Evolutionary conservation across 30 jellyfish, hydroid and myxozoan species (phyloP).

Genomic region (Turritopsis dohrnii): DNA sequence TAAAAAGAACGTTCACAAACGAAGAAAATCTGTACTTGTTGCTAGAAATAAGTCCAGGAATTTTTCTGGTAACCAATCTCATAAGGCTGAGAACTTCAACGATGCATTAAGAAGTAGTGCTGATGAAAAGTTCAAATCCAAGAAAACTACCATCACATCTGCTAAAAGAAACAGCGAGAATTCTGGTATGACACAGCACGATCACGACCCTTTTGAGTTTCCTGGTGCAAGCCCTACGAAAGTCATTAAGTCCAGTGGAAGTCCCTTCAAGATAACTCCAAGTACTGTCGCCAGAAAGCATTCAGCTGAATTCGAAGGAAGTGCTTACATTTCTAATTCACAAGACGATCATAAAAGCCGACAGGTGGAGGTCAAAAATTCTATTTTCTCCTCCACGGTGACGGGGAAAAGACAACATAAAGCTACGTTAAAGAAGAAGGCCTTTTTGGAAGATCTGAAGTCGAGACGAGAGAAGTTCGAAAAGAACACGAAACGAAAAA

Average conservation of each 20-base stretch:
- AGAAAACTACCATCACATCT: neutral
- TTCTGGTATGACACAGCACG: neutral
- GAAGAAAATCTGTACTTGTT: neutral
- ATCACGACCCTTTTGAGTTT: conserved; percentile 4
- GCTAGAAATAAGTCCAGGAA: neutral
- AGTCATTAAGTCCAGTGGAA: neutral
- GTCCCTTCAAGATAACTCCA: neutral
- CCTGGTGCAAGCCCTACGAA: neutral
- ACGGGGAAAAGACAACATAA: conserved; percentile 21
- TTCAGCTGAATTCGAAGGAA: neutral
- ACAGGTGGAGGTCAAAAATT: neutral
- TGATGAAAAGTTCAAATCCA: neutral
- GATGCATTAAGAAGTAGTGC: neutral
- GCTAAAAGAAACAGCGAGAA: neutral
- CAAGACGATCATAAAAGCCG: neutral
- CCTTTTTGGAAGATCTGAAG: conserved; percentile 19
- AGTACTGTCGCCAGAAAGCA: neutral
- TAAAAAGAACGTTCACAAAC: neutral
- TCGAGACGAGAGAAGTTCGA: conserved; percentile 8
- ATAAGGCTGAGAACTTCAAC: neutral
- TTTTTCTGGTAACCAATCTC: neutral
- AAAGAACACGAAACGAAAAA: neutral
- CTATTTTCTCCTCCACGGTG: neutral
- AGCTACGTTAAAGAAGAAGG: conserved; percentile 33
- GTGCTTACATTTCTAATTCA: neutral